These are phyloP conservation scores for Lophius piscatorius DNA, from an alignment of 2,113 vertebrate genomes.

Conservation along the genomic window DNA sequence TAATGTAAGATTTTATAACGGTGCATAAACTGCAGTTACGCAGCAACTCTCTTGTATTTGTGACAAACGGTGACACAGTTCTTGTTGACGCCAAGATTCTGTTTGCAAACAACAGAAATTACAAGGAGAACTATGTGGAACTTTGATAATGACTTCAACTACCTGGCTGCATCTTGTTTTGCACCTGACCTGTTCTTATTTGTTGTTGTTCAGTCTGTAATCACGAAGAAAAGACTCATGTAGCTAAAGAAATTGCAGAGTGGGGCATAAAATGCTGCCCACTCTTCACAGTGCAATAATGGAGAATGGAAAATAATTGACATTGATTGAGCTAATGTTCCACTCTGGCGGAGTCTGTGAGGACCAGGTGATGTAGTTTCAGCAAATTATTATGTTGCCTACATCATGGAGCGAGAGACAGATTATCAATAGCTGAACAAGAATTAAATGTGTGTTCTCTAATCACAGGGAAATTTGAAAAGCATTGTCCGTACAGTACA, in stretches of 20 bases:
- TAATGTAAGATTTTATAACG: no score
- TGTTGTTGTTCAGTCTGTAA: conserved; percentile 72
- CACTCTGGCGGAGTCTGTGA: conserved; percentile 51
- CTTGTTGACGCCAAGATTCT: no score
- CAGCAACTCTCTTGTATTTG: no score
- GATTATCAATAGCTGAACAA: conserved; percentile 73
- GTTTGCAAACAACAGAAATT: no score
- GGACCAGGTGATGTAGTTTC: conserved; percentile 65
- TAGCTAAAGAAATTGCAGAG: conserved; percentile 57
- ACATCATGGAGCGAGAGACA: conserved; percentile 46
- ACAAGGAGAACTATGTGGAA: no score
- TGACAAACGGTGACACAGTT: no score
- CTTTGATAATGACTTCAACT: no score
- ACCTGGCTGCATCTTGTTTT: conserved; percentile 54
- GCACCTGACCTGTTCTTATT: no score
- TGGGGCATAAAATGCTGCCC: conserved; percentile 66
- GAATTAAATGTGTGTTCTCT: conserved; percentile 67
- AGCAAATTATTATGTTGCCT: conserved; percentile 64
- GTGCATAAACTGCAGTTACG: no score
- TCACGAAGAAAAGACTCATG: conserved; percentile 67
- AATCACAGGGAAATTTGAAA: conserved; percentile 59
- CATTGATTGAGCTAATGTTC: conserved; percentile 81
- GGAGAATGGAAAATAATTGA: conserved; percentile 74
- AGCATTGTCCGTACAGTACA: conserved; percentile 18
- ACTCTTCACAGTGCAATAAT: conserved; percentile 72